Base-by-base conservation (phyloP, 2,113 vertebrate species). In the Aldabrachelys gigantea region DNA sequence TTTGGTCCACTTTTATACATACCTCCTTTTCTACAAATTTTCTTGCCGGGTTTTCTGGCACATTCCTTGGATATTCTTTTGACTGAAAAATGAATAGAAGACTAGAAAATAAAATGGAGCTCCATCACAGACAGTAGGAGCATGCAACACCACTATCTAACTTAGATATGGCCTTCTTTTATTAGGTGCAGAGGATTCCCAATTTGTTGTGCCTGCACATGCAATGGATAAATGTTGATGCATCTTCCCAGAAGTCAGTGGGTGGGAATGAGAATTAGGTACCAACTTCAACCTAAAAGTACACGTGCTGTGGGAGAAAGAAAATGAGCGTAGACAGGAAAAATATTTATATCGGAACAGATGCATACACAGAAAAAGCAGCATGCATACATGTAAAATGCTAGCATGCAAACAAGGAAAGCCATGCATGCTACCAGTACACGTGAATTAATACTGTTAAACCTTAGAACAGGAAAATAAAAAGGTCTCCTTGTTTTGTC, bases 1-100 rank as follows among this genome's bases (percentile, higher is more conserved):
- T 96, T 91, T 89, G 17, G 93, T 97, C 94, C 98, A 98, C 98
- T 98, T 98, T 98, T 98, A 99, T 99, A 99, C 99, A 99, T 99
- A 99, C 99, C 99, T 99, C 99, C 99, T 99, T 99, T 99, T 99
- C 99, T 99, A 99, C 99, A 99, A 98, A 99, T 99, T 99, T 99
- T 99, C 99, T 99, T 99, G 99, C 99, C 99, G 98, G 99, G 99
- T 99, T 99, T 99, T 98, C 99, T 99, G 99, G 99, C 99, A 99
- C 99, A 99, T 99, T 99, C 99, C 99, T 99, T 99, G 99, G 99
- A 99, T 99, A 99, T 99, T 99, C 99, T 99, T 99, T 99, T 99
- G 99, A 99, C 99, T 99, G 99, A 99, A 99, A 99, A 99, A 99
- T 99, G 99, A 99, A 99, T 99, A 99, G 98, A 99, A 99, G 98